phyloP scores from a whole-genome alignment of 2,888 invertebrate species.

The Drosophila mercatorum region DNA sequence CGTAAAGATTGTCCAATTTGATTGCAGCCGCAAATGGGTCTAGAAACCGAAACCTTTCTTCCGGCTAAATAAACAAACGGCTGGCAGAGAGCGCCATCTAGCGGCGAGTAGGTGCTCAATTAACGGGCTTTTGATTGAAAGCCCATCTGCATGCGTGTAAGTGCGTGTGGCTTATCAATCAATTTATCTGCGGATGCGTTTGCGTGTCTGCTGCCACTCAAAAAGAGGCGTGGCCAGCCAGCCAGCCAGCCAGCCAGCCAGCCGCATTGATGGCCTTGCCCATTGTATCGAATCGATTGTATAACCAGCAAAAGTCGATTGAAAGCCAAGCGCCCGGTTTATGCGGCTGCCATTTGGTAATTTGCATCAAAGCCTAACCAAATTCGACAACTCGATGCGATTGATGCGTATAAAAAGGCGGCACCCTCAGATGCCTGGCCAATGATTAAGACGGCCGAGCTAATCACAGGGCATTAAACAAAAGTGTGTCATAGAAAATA shows the following conservation, averaged over 20 bases:
- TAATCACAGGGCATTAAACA: conserved; percentile 45
- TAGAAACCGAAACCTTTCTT: conserved; percentile 28
- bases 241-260: background rate
- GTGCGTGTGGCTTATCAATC: conserved; percentile 45
- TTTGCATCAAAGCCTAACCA: conserved; percentile 34
- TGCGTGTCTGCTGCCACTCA: conserved; percentile 17
- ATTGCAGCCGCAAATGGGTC: conserved; percentile 42
- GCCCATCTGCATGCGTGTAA: conserved; percentile 1
- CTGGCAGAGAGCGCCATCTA: conserved; percentile 25
- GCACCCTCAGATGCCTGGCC: conserved; percentile 21
- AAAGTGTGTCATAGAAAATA: conserved; percentile 51
- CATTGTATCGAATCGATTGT: conserved; percentile 43
- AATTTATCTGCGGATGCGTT: conserved; percentile 45
- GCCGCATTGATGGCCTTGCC: conserved; percentile 32
- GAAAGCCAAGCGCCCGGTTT: conserved; percentile 10
- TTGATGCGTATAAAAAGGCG: conserved; percentile 26
- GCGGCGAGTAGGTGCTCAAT: conserved; percentile 26
- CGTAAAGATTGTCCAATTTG: conserved; percentile 71
- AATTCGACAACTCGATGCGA: conserved; percentile 15
- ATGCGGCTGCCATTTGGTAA: conserved; percentile 18
- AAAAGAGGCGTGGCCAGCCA: conserved; percentile 19
- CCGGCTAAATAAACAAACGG: background rate
- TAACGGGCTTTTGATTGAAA: conserved; percentile 56
- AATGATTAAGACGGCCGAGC: conserved; percentile 29
- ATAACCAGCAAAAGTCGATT: conserved; percentile 21